Evolutionary conservation across 37 sponge, comb jelly and placozoan genomes (phyloP).

Genomic region (Mnemiopsis leidyi): DNA sequence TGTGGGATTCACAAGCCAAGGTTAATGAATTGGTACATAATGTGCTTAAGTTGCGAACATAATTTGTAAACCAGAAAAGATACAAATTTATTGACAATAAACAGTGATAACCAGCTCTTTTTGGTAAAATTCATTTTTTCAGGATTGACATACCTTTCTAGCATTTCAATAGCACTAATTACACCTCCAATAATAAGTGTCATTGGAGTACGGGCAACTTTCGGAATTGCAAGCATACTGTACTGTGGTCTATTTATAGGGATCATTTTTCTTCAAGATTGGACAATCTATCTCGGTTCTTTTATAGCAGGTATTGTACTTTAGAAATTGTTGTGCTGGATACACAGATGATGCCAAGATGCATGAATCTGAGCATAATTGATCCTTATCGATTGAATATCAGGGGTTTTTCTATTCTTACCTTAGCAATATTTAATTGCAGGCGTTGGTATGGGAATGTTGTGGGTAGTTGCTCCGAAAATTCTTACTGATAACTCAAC

Average conservation of each 20-base stretch:
- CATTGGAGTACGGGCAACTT: background rate
- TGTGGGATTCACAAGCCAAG: background rate
- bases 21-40: no score
- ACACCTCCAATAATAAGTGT: background rate
- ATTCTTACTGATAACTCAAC: slow-evolving; percentile 15
- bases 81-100: no score
- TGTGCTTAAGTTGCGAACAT: no score
- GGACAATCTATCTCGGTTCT: slow-evolving; percentile 53
- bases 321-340: background rate
- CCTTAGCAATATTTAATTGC: no score
- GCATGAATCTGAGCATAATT: no score
- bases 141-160: slow-evolving; percentile 10
- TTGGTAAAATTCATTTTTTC: background rate
- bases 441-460: slow-evolving; percentile 39
- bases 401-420: no score
- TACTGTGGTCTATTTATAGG: background rate
- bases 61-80: no score
- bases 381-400: no score
- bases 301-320: slow-evolving; percentile 12
- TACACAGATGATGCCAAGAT: no score
- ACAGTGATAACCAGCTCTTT: no score
- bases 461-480: slow-evolving; percentile 36
- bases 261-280: background rate
- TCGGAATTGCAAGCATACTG: background rate
- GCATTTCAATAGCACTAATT: background rate